phyloP scores from a whole-genome alignment of 2,113 vertebrate species.

The Apeltes quadracus region DNA sequence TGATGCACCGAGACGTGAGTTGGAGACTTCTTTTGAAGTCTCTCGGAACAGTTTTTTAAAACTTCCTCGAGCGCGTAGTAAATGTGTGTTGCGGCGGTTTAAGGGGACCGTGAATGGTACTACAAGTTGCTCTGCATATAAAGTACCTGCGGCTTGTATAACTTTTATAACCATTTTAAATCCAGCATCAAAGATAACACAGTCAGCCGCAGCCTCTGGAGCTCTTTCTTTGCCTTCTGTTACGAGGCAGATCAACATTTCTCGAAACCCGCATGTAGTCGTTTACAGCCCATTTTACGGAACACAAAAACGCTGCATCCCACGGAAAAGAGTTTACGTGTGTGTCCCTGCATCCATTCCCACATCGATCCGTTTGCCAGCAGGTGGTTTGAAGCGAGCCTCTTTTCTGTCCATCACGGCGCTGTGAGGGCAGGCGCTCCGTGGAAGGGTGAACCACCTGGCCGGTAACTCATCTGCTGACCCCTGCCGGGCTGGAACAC shows the following conservation, averaged over 20 bases:
- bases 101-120: background rate
- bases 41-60: slow-evolving; percentile 13
- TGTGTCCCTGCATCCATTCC: slow-evolving; percentile 35
- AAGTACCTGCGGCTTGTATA: too few species aligned
- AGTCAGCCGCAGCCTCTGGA: background rate
- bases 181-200: too few species aligned
- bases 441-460: slow-evolving; percentile 56
- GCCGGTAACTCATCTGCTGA: slow-evolving; percentile 53
- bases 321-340: slow-evolving; percentile 21
- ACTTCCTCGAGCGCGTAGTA: slow-evolving; percentile 10
- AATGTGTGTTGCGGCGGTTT: background rate
- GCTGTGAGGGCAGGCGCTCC: slow-evolving; percentile 40
- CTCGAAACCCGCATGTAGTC: background rate
- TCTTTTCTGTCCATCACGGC: slow-evolving; percentile 43
- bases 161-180: too few species aligned
- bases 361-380: slow-evolving; percentile 42
- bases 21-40: slow-evolving; percentile 51
- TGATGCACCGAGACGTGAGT: slow-evolving; percentile 37
- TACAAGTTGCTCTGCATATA: background rate
- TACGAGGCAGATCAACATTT: background rate
- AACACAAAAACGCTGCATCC: slow-evolving; percentile 7
- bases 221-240: background rate
- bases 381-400: slow-evolving; percentile 26
- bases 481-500: slow-evolving; percentile 51
- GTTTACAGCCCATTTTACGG: background rate